phyloP scores from a whole-genome alignment of 2,113 vertebrate species.

The Gavialis gangeticus region DNA sequence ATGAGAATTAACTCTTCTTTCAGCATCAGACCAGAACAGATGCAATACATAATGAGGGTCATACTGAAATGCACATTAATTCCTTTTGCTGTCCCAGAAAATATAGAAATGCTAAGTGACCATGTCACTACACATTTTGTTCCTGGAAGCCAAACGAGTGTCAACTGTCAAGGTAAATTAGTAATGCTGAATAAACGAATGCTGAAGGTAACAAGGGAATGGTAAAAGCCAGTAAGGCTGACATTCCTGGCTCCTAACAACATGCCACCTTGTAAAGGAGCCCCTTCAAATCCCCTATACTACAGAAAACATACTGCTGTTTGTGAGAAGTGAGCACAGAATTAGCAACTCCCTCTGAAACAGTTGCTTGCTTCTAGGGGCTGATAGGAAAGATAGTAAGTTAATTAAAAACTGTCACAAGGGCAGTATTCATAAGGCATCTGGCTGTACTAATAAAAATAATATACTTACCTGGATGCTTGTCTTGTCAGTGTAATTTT shows the following conservation, averaged over 20 bases:
- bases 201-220: not conserved
- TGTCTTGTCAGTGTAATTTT: constrained; percentile 25
- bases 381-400: constrained; percentile 21
- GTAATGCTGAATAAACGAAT: not conserved
- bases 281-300: not conserved
- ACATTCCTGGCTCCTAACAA: not conserved
- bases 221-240: not conserved
- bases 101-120: not conserved
- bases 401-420: constrained; percentile 60
- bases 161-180: constrained; percentile 49
- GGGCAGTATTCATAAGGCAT: constrained; percentile 24
- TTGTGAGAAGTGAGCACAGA: not conserved
- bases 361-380: not conserved
- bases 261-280: not conserved
- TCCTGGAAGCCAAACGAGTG: not conserved
- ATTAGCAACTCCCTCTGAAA: constrained; percentile 16
- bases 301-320: not conserved
- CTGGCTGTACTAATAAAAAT: not conserved
- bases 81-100: constrained; percentile 33
- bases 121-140: constrained; percentile 55
- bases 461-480: not conserved
- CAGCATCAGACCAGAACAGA: constrained; percentile 46
- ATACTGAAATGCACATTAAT: not conserved
- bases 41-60: constrained; percentile 50
- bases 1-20: constrained; percentile 42